phyloP scores from a whole-genome alignment of 2,113 vertebrate species.

The Psilopsiagon aurifrons region DNA sequence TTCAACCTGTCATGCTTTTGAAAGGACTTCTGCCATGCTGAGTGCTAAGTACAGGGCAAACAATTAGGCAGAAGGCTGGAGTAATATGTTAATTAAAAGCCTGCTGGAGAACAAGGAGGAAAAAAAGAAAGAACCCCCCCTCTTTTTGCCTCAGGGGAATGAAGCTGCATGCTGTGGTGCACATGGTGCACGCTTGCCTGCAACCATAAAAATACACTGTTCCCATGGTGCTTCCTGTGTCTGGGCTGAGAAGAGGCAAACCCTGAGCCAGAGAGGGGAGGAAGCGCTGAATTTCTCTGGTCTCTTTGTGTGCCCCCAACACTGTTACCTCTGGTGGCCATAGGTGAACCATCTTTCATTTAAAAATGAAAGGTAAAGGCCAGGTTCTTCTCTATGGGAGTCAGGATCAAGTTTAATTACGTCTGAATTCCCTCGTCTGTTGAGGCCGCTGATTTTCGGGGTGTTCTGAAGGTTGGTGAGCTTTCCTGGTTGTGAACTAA shows the following conservation, averaged over 20 bases:
- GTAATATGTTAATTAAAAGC: conserved; percentile 22
- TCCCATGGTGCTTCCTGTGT: conserved; percentile 63
- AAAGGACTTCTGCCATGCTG: neutral
- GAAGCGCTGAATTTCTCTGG: conserved; percentile 6
- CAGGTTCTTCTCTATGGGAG: neutral
- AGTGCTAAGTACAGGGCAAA: neutral
- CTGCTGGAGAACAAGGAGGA: neutral
- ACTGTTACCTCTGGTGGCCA: neutral
- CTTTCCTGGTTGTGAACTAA: conserved; percentile 60
- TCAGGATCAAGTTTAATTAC: neutral
- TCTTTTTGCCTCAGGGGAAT: conserved; percentile 45
- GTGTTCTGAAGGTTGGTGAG: conserved; percentile 29
- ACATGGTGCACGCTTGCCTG: conserved; percentile 31
- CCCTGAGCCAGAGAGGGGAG: neutral
- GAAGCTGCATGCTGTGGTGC: conserved; percentile 59
- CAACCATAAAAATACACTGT: conserved; percentile 22
- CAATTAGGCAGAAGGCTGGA: neutral
- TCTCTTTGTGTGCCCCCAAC: neutral
- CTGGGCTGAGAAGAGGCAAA: conserved; percentile 47
- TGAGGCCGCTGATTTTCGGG: conserved; percentile 34
- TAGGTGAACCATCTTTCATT: neutral
- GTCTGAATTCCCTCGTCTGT: conserved; percentile 22
- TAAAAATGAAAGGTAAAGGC: neutral
- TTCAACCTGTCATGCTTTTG: neutral
- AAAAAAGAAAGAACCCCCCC: neutral